Conservation (phyloP, 2,797 vertebrate genomes). For the Pygocentrus nattereri region DNA sequence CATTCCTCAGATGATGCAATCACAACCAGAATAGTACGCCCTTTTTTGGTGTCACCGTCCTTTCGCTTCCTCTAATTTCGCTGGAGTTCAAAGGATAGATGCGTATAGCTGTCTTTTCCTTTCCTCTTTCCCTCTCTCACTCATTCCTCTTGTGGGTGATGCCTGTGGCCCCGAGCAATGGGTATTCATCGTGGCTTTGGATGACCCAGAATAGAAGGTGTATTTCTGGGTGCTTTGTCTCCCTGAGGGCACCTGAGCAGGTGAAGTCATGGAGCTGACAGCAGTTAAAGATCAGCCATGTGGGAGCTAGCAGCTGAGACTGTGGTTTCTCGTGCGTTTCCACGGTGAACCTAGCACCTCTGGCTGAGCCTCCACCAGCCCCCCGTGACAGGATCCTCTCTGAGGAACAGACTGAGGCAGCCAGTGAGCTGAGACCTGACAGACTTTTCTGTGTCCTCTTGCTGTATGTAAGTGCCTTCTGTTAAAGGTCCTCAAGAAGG, state of each 20-base stretch:
- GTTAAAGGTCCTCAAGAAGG: neutral
- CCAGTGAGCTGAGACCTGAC: conserved; percentile 7
- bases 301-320: conserved; percentile 47
- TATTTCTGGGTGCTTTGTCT: conserved; percentile 46
- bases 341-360: conserved; percentile 32
- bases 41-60: conserved; percentile 2
- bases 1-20: conserved; percentile 12
- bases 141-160: conserved; percentile 25
- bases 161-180: conserved; percentile 33
- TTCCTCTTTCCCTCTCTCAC: neutral
- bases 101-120: conserved; percentile 17
- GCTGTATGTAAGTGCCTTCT: neutral
- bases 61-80: conserved; percentile 23
- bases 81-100: conserved; percentile 7
- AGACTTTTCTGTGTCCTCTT: conserved; percentile 4
- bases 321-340: conserved; percentile 20
- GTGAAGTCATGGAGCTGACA: conserved; percentile 58
- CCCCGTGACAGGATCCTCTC: conserved; percentile 42
- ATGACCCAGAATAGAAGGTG: conserved; percentile 46
- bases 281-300: conserved; percentile 54
- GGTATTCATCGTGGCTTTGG: conserved; percentile 21
- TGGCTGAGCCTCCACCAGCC: conserved; percentile 29
- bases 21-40: neutral
- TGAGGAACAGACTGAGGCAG: conserved; percentile 36
- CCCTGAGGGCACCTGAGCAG: conserved; percentile 49